Evolutionary conservation across 2,888 invertebrate species (phyloP).

Genomic region (Melanostoma mellinum): DNA sequence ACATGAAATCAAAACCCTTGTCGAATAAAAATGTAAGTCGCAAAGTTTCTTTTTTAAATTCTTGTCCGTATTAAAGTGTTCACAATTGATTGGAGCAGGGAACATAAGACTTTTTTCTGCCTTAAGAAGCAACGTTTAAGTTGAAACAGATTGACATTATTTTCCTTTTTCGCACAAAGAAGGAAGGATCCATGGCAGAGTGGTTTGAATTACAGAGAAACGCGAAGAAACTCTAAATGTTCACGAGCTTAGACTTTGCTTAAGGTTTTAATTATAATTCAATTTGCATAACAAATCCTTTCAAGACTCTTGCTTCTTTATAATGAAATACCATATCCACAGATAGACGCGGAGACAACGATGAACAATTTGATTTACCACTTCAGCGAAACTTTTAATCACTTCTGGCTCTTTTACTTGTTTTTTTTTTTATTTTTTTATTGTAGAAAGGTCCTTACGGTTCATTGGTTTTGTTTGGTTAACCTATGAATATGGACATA

Average conservation of each 20-base stretch:
- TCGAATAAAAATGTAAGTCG: too few species aligned
- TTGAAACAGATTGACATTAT: constrained; percentile 22
- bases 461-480: not conserved
- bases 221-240: constrained; percentile 8
- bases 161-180: not conserved
- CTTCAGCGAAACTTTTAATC: constrained; percentile 49
- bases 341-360: not conserved
- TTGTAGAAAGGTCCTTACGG: not conserved
- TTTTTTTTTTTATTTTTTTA: too few species aligned
- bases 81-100: constrained; percentile 18
- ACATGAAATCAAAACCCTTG: too few species aligned
- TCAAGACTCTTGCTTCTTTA: constrained; percentile 21
- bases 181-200: not conserved
- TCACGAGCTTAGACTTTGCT: constrained; percentile 16
- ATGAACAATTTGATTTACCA: constrained; percentile 43
- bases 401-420: constrained; percentile 19
- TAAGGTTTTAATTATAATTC: constrained; percentile 32
- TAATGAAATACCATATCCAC: not conserved
- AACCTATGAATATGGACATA: not conserved
- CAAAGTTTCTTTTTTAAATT: not conserved
- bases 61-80: constrained; percentile 11
- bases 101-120: constrained; percentile 5
- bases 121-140: not conserved
- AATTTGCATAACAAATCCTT: constrained; percentile 39
- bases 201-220: too few species aligned